phyloP scores from a whole-genome alignment of 1,140 invertebrate species.

The Palaemon carinicauda region DNA sequence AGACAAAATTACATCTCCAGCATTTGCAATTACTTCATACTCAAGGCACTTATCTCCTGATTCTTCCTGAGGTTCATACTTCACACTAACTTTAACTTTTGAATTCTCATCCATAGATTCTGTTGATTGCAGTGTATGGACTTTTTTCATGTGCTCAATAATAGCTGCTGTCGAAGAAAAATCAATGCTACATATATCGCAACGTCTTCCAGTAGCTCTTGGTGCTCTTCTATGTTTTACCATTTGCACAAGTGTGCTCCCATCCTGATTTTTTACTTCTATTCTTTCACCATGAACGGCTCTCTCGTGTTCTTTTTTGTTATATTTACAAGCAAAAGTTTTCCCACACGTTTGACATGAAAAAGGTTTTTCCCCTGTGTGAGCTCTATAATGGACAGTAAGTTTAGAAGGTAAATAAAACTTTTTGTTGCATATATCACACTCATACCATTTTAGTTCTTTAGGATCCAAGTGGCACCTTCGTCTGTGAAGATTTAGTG shows the following conservation, averaged over 20 bases:
- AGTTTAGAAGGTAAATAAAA: slow-evolving; percentile 45
- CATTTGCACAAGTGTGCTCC: slow-evolving; percentile 15
- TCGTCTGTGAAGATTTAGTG: slow-evolving; percentile 23
- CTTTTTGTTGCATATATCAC: slow-evolving; percentile 28
- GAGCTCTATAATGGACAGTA: slow-evolving; percentile 32
- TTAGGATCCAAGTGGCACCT: slow-evolving; percentile 26
- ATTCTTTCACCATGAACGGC: slow-evolving; percentile 38
- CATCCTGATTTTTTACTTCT: slow-evolving; percentile 20
- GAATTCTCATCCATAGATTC: neutral
- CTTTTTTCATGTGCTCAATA: slow-evolving; percentile 19
- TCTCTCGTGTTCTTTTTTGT: slow-evolving; percentile 35
- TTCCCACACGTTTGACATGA: slow-evolving; percentile 31
- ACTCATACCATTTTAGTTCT: neutral
- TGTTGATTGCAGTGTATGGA: neutral
- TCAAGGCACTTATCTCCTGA: neutral
- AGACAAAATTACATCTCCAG: slow-evolving; percentile 13
- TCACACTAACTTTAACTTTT: neutral
- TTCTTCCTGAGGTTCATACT: neutral
- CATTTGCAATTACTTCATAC: slow-evolving; percentile 26
- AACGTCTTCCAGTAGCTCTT: slow-evolving; percentile 22
- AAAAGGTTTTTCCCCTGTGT: slow-evolving; percentile 45
- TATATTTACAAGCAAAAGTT: slow-evolving; percentile 41
- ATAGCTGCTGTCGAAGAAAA: slow-evolving; percentile 18
- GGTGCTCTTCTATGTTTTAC: slow-evolving; percentile 41
- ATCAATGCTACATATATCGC: slow-evolving; percentile 29